Evolutionary conservation across 2,797 vertebrate species (phyloP).

Genomic region (Falco columbarius): DNA sequence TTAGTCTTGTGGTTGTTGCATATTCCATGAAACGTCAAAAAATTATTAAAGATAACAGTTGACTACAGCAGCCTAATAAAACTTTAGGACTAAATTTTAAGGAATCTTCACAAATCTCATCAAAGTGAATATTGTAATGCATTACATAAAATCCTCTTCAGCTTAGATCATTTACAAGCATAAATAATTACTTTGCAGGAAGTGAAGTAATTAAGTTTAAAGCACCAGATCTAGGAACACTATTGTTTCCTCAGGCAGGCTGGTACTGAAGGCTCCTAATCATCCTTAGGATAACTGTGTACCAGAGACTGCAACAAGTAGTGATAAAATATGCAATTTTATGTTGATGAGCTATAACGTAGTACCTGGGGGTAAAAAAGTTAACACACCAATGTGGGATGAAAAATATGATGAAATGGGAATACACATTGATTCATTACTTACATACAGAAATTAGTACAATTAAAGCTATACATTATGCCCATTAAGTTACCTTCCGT

Average conservation of each 20-base stretch:
- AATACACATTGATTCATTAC: not conserved
- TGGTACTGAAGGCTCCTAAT: not conserved
- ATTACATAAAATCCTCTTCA: not conserved
- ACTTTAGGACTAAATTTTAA: not conserved
- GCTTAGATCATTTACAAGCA: not conserved
- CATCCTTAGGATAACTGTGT: not conserved
- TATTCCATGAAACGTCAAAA: not conserved
- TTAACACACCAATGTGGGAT: not conserved
- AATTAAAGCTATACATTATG: not conserved
- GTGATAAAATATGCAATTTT: not conserved
- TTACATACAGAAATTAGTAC: not conserved
- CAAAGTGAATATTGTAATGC: not conserved
- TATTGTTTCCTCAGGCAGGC: not conserved
- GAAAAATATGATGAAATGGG: not conserved
- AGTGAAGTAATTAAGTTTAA: not conserved
- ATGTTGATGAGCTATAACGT: not conserved
- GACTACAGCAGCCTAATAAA: not conserved
- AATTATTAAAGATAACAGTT: not conserved
- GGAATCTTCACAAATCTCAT: not conserved
- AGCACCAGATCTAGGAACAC: not conserved
- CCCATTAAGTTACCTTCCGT: not conserved
- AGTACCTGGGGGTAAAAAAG: not conserved
- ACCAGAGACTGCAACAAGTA: not conserved
- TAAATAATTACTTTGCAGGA: not conserved
- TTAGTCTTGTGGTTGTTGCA: not conserved